Base-by-base conservation (phyloP, 2,113 vertebrate genomes). In the Rhodinocichla rosea region DNA sequence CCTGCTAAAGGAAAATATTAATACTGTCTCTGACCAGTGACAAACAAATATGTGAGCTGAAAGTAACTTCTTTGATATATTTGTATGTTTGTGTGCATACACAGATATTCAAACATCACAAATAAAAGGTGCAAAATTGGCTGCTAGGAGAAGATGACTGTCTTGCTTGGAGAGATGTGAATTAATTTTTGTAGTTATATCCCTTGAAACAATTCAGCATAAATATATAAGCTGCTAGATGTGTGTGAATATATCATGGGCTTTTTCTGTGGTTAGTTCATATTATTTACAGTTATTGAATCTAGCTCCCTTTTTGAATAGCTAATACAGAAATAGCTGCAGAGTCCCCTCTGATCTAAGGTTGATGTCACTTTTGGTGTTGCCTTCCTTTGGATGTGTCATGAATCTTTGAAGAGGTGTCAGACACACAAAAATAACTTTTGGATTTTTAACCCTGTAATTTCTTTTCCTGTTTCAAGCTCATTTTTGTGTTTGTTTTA, bases 211-310 rank as follows among this genome's bases (percentile, higher is more conserved):
- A 87, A 33, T 87, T 94, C 57, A 62, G 76, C 49, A 88, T 57
- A 92, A 94, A 70, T 84, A 64, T 82, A 83, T n/a, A 44, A 87
- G 39, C 26, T 89, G n/a, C 18, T 84, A 47, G 35, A 68, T 50
- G 13, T 35, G 9, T 89, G 56, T 91, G 87, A 83, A 40, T 86
- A 33, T 62, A 52, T 49, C 26, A 13, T 76, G 6, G 4, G 17
- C 50, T 65, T 89, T 52, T 52, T 82, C 55, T 79, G 47, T 79
- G 69, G 26, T 71, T 91, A 75, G 57, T 62, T 93, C 60, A n/a
- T 70, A 55, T 32, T 89, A 83, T 87, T 94, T 96, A 39, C 53
- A 77, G 90, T 87, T 65, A 63, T 67, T 74, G 73, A 87, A 82
- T 35, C 53, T 65, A 71, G 6, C 12, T 91, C 73, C 37, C 9